Evolutionary conservation across 2,888 invertebrate genomes (phyloP).

Genomic region (Hedya salicella): DNA sequence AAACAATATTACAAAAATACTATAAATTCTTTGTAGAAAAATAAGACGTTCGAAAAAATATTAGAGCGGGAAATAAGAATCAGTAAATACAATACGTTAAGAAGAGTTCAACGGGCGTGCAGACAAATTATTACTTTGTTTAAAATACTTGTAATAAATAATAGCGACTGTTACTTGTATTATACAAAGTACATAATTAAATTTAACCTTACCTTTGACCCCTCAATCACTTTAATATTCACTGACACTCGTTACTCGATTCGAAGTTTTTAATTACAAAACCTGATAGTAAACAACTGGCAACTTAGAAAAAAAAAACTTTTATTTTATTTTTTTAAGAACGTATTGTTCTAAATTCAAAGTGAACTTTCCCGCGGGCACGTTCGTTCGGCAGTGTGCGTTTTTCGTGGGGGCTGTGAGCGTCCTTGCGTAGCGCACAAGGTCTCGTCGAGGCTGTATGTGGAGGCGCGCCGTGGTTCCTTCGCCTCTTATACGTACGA

Average conservation of each 20-base stretch:
- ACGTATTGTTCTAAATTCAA: conserved; percentile 46
- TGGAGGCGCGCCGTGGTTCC: conserved; percentile 70
- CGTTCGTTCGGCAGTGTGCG: conserved; percentile 75
- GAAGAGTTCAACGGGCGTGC: conserved; percentile 16
- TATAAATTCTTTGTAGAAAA: too few species aligned
- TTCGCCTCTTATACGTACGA: conserved; percentile 78
- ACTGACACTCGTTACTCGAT: conserved; percentile 22
- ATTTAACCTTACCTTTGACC: conserved; percentile 33
- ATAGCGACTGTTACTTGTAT: background rate
- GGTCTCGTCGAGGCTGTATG: conserved; percentile 75
- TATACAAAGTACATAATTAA: background rate
- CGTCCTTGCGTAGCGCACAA: conserved; percentile 81
- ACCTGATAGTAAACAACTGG: conserved; percentile 6
- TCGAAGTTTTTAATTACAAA: conserved; percentile 8
- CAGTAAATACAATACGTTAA: background rate
- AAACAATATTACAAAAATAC: too few species aligned
- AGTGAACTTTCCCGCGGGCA: conserved; percentile 71
- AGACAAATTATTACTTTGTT: too few species aligned
- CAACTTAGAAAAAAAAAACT: conserved; percentile 17
- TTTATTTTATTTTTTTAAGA: conserved; percentile 25
- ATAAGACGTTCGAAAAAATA: background rate
- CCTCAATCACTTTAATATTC: conserved; percentile 25
- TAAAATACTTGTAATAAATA: background rate
- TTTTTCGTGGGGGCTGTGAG: conserved; percentile 71
- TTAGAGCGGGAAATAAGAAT: too few species aligned